These are phyloP conservation scores for Xiphophorus hellerii DNA, from an alignment of 2,113 vertebrate species.

Conservation along the genomic window DNA sequence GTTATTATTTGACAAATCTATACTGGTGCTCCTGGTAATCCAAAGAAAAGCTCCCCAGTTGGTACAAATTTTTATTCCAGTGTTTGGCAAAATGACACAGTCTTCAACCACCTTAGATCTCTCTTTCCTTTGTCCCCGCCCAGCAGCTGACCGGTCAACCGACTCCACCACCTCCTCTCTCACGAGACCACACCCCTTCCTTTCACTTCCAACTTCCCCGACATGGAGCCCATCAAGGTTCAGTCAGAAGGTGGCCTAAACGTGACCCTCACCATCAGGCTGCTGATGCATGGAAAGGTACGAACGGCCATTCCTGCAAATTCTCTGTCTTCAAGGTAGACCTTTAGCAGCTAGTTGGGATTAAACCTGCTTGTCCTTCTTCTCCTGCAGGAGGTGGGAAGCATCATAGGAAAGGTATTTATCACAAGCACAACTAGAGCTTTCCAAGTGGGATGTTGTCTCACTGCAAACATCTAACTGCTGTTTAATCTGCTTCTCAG, in stretches of 20 bases:
- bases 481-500: constrained; percentile 70
- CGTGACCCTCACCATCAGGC: constrained; percentile 96
- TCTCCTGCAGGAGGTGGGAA: constrained; percentile 92
- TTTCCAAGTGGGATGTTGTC: neutral
- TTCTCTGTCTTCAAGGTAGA: neutral
- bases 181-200: constrained; percentile 67
- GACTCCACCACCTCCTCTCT: constrained; percentile 75
- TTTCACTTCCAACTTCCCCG: constrained; percentile 71
- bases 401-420: constrained; percentile 97
- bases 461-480: neutral
- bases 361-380: constrained; percentile 22
- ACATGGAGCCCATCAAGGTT: constrained; percentile 97
- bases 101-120: neutral
- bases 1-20: too few species aligned
- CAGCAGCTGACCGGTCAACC: constrained; percentile 84
- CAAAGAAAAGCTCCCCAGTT: too few species aligned
- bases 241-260: constrained; percentile 96
- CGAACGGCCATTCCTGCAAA: neutral
- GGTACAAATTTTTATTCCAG: too few species aligned
- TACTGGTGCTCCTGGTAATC: too few species aligned
- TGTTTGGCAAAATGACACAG: neutral
- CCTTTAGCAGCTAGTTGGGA: neutral
- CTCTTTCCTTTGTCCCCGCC: neutral
- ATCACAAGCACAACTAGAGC: constrained; percentile 30
- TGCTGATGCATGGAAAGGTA: constrained; percentile 99